These are phyloP conservation scores for Beris morrisii DNA, from an alignment of 2,888 invertebrate genomes.

Conservation along the genomic window DNA sequence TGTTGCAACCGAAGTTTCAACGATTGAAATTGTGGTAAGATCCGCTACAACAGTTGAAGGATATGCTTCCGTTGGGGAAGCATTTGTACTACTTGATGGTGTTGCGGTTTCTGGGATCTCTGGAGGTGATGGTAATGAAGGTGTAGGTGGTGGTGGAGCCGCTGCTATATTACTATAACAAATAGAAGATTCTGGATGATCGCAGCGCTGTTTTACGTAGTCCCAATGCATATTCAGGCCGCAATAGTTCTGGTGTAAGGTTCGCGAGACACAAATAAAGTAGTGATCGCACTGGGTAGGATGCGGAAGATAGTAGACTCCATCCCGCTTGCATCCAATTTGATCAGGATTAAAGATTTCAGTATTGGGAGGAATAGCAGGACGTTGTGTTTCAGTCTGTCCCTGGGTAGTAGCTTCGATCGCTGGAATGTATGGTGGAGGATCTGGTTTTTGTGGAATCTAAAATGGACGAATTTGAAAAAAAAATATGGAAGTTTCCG, in stretches of 20 bases:
- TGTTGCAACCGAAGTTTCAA: background rate
- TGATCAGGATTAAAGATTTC: slow-evolving; percentile 45
- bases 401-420: background rate
- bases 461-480: background rate
- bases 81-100: background rate
- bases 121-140: background rate
- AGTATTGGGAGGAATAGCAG: slow-evolving; percentile 42
- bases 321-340: slow-evolving; percentile 49
- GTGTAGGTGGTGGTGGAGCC: slow-evolving; percentile 28
- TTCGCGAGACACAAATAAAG: slow-evolving; percentile 50
- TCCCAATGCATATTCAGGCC: slow-evolving; percentile 49
- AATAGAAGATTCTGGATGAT: slow-evolving; percentile 35
- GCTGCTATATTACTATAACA: slow-evolving; percentile 28
- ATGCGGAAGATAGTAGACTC: slow-evolving; percentile 53
- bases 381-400: no score
- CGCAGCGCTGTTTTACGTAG: slow-evolving; percentile 47
- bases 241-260: slow-evolving; percentile 49
- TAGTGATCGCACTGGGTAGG: slow-evolving; percentile 48
- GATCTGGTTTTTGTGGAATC: slow-evolving; percentile 1
- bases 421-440: background rate
- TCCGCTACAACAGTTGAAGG: background rate
- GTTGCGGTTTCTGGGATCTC: background rate
- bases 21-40: background rate
- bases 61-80: background rate
- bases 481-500: background rate